Percentiles rank a stretch among this genome's conserved stretches.
Evolutionary conservation across 2,113 vertebrate genomes (phyloP).

Genomic region (Chionomys nivalis): DNA sequence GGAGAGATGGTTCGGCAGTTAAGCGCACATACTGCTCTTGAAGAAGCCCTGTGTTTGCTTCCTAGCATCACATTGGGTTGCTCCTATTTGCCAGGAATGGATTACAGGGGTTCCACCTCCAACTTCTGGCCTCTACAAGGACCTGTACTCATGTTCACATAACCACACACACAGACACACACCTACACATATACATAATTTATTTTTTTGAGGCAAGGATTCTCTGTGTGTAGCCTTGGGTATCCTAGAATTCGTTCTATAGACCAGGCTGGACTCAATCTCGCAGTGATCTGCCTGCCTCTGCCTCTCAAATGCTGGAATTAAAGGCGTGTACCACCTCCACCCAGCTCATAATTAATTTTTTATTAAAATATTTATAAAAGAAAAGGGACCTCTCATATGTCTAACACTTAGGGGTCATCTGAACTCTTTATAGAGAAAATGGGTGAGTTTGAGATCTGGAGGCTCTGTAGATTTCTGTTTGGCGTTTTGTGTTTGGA

Average conservation of each 20-base stretch:
- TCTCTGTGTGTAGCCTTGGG: background rate
- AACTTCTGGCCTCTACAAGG: background rate
- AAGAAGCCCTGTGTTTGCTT: background rate
- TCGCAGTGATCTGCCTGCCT: background rate
- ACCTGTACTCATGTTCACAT: background rate
- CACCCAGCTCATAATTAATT: background rate
- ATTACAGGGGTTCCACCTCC: background rate
- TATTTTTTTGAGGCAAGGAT: background rate
- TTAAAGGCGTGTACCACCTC: background rate
- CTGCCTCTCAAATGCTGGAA: background rate
- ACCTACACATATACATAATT: background rate
- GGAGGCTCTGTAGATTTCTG: background rate
- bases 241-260: background rate
- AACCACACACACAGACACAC: background rate
- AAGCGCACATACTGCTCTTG: background rate
- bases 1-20: background rate
- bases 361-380: background rate
- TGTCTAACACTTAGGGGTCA: background rate
- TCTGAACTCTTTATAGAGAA: background rate
- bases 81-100: background rate
- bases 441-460: background rate
- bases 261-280: background rate
- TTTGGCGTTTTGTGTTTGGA: background rate
- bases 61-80: background rate
- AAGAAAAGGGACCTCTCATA: background rate